Percentiles rank a stretch among this genome's conserved stretches.
Conservation (phyloP, 2,888 invertebrate species). For the Ormyrus pomaceus region DNA sequence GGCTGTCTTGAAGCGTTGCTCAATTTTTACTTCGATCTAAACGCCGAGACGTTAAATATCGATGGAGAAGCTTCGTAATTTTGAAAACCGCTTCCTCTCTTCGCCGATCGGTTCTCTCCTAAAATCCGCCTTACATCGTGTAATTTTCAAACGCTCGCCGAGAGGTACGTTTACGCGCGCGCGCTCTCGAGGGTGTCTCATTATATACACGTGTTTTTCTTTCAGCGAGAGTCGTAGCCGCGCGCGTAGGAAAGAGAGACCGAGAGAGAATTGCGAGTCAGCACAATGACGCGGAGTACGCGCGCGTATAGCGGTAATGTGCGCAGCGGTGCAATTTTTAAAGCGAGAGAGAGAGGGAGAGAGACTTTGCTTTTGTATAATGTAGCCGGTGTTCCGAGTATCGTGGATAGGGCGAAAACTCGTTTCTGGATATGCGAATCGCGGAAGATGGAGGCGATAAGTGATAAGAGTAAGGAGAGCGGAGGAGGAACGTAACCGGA, state of each 20-base stretch:
- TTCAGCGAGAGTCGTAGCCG: conserved; percentile 28
- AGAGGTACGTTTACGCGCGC: background rate
- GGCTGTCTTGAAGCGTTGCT: background rate
- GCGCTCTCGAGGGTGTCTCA: conserved; percentile 25
- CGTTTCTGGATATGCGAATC: conserved; percentile 12
- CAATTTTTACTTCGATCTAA: background rate
- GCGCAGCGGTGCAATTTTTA: conserved; percentile 37
- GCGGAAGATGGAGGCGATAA: background rate
- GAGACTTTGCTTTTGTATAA: conserved; percentile 3
- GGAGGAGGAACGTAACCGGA: no score
- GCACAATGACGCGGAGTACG: conserved; percentile 14
- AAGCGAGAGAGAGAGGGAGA: background rate
- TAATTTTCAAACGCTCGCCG: conserved; percentile 16
- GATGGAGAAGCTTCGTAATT: no score
- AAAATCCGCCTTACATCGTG: conserved; percentile 29
- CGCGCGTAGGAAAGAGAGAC: background rate
- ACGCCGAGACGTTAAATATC: no score
- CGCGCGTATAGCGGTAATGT: conserved; percentile 8
- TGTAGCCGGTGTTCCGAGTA: conserved; percentile 31
- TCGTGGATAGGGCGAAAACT: conserved; percentile 21
- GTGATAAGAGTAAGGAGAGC: background rate
- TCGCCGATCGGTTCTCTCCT: background rate
- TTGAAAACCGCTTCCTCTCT: background rate
- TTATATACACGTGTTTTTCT: conserved; percentile 39
- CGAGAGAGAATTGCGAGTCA: conserved; percentile 19